These are phyloP conservation scores for Drosophila azteca DNA, from an alignment of 1,140 invertebrate species.

Conservation along the genomic window DNA sequence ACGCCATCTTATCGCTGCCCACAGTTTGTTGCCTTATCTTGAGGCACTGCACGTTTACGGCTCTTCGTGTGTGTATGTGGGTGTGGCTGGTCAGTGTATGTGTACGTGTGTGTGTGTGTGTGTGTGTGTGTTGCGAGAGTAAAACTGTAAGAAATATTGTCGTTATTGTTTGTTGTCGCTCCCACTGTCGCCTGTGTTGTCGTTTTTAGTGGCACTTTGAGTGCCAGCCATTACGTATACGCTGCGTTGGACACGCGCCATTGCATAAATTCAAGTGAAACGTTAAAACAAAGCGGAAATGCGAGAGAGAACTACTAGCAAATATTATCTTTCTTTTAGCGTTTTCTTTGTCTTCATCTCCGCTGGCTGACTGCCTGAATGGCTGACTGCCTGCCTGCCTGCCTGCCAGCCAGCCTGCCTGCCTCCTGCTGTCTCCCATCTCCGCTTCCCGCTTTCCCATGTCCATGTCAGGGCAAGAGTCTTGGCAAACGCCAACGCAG, in stretches of 20 bases:
- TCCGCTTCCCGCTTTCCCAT: conserved; percentile 16
- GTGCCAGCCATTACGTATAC: conserved; percentile 75
- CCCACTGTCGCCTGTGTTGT: conserved; percentile 28
- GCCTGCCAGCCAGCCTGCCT: background rate
- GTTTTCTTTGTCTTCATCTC: conserved; percentile 53
- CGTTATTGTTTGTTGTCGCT: conserved; percentile 70
- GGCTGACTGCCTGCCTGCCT: conserved; percentile 15
- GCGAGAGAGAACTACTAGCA: conserved; percentile 67
- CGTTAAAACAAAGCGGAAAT: conserved; percentile 81
- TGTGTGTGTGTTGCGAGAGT: conserved; percentile 30
- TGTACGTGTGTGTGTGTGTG: background rate
- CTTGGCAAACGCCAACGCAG: conserved; percentile 51
- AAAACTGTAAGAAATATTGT: conserved; percentile 75
- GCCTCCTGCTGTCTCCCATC: conserved; percentile 8
- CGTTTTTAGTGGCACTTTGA: conserved; percentile 76
- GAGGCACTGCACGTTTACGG: conserved; percentile 62
- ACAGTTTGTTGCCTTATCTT: conserved; percentile 78
- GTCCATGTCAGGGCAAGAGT: conserved; percentile 43
- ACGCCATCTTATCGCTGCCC: conserved; percentile 75
- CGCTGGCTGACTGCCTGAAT: conserved; percentile 20
- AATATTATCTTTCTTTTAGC: conserved; percentile 70
- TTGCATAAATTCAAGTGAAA: conserved; percentile 81
- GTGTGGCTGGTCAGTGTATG: conserved; percentile 54
- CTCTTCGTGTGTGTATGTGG: conserved; percentile 35
- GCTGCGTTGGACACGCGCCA: conserved; percentile 78